Conservation (phyloP, 2,113 vertebrate species). For the Clinocottus analis region DNA sequence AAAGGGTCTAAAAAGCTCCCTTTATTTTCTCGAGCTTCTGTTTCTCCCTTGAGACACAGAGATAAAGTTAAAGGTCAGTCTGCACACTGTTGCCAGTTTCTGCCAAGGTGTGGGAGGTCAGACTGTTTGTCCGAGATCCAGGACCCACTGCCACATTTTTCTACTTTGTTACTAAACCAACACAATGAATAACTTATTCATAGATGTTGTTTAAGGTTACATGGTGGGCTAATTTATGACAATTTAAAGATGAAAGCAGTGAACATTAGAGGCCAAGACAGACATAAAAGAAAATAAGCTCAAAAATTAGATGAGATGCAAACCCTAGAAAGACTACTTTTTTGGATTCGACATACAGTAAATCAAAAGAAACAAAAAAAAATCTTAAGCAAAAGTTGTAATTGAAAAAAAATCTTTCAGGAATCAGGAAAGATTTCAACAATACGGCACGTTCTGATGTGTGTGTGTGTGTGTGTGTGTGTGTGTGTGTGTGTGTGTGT, state of each 20-base stretch:
- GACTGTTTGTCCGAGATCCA: conserved; percentile 53
- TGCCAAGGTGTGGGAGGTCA: conserved; percentile 75
- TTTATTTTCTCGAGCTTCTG: conserved; percentile 54
- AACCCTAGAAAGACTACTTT: neutral
- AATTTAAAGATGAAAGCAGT: neutral
- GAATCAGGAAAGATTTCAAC: neutral
- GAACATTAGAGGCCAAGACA: neutral
- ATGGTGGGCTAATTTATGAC: neutral
- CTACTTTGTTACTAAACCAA: conserved; percentile 17
- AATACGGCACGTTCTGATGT: conserved; percentile 21
- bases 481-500: conserved; percentile 70
- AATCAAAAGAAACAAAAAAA: neutral
- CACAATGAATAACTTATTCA: conserved; percentile 1
- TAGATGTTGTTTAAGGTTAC: neutral
- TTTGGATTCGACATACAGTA: neutral
- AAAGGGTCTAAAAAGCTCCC: conserved; percentile 1
- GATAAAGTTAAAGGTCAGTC: conserved; percentile 75
- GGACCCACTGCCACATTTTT: conserved; percentile 63
- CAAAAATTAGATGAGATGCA: neutral
- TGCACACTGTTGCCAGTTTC: conserved; percentile 47
- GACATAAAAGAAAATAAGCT: neutral
- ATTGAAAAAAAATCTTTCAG: conserved; percentile 18
- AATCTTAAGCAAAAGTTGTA: neutral
- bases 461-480: conserved; percentile 73
- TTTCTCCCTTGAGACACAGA: conserved; percentile 51